Conservation (phyloP, 2,888 invertebrate genomes). For the Harpagoxenus sublaevis region DNA sequence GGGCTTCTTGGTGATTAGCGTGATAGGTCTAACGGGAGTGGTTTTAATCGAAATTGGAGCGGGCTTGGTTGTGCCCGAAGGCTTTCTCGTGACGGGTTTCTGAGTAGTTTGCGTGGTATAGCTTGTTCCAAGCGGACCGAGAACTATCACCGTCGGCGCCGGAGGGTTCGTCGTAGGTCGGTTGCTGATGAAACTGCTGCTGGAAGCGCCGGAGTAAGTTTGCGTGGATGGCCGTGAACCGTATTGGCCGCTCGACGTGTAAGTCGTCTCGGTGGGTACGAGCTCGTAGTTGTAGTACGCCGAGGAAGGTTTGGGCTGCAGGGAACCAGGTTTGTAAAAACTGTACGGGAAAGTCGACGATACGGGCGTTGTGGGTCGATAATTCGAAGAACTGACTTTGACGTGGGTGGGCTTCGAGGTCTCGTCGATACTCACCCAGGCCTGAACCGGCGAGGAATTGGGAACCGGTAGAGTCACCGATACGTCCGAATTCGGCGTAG, state of each 20-base stretch:
- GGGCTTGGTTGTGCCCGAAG: constrained; percentile 44
- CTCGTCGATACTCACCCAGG: constrained; percentile 82
- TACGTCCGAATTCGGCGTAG: constrained; percentile 77
- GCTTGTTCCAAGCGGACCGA: constrained; percentile 86
- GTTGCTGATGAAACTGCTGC: constrained; percentile 61
- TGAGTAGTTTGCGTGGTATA: constrained; percentile 82
- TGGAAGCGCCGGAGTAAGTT: constrained; percentile 73
- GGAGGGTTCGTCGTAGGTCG: constrained; percentile 86
- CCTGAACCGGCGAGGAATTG: constrained; percentile 77
- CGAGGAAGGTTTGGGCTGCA: constrained; percentile 70
- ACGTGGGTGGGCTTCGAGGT: constrained; percentile 81
- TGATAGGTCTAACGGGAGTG: constrained; percentile 60
- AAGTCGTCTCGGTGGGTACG: constrained; percentile 61
- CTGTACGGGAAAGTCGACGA: constrained; percentile 80
- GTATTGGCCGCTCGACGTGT: constrained; percentile 60
- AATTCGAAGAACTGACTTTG: constrained; percentile 71
- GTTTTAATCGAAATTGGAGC: constrained; percentile 52
- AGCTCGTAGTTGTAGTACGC: constrained; percentile 83
- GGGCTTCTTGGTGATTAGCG: constrained; percentile 79
- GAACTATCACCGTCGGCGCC: constrained; percentile 89
- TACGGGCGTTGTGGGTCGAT: constrained; percentile 66
- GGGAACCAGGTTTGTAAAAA: constrained; percentile 77
- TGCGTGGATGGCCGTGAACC: constrained; percentile 76
- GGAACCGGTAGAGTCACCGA: constrained; percentile 74
- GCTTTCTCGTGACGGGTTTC: constrained; percentile 77